Base-by-base conservation (phyloP, 2,797 vertebrate genomes). In the Gymnothorax reevesii region DNA sequence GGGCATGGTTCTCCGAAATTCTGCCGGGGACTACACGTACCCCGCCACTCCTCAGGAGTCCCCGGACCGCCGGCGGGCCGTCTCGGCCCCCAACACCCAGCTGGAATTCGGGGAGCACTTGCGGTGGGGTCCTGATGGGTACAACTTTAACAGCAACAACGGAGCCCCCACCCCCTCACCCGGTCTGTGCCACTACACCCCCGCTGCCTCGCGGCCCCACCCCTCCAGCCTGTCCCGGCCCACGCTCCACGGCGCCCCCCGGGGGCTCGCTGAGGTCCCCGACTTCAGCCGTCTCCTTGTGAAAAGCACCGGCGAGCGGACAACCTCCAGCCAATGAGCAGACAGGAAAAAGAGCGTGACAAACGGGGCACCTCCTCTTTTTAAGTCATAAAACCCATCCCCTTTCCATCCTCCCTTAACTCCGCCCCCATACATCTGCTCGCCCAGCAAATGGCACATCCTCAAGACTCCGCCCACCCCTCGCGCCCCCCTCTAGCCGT, bases 21-120 rank as follows among this genome's bases (percentile, higher is more conserved):
- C 97, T 0, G 95, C 96, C 0, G 95, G 96, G 7, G 98, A 99
- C 5, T 97, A 98, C 89, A 92, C 96, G 84, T 97, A 97, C 90
- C 94, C 96, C 0, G 93, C 94, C 89, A 97, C 97, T 0, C 98
- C 98, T 0, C 97, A 95, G 87, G 96, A 97, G 93, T 98, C 97
- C 84, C 97, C 97, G 0, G 97, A 98, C 89, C 96, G 97, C 75
- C 96, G 97, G 90, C 95, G 97, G 90, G 97, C 97, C 88, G 97
- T 98, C 5, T 99, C 98, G 0, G 97, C 98, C 2, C 98, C 97
- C 22, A 95, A 96, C 0, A 97, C 97, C 84, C 96, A 98, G 82
- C 92, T 93, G 89, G 97, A 97, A 92, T 97, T 97, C 55, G 95
- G 95, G 89, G 91, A 96, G 84, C 91, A 94, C 0, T 89, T 93